A percentile compares a stretch with the other conserved stretches of the same genome.
Evolutionary conservation across 2,888 invertebrate species (phyloP).

Genomic region (Cantharis nigra): DNA sequence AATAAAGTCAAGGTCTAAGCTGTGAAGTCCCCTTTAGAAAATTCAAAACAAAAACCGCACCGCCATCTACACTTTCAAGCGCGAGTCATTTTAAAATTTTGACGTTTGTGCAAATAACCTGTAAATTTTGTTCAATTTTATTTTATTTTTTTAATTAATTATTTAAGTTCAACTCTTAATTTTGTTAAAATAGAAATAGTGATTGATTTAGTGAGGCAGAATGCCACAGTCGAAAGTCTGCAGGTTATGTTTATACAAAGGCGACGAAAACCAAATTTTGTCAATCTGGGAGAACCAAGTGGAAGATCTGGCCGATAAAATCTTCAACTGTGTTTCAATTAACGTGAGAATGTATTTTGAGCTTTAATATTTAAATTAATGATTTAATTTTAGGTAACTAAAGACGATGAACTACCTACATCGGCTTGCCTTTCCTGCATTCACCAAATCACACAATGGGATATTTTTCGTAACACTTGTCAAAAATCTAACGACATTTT

Average conservation of each 20-base stretch:
- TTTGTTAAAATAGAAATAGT: neutral
- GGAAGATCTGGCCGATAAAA: slow-evolving; percentile 39
- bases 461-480: slow-evolving; percentile 41
- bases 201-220: neutral
- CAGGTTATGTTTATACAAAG: slow-evolving; percentile 44
- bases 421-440: slow-evolving; percentile 40
- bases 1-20: too few species aligned
- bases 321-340: slow-evolving; percentile 42
- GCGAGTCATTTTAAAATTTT: neutral
- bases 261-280: slow-evolving; percentile 33
- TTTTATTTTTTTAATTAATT: neutral
- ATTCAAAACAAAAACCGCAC: neutral
- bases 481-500: slow-evolving; percentile 40
- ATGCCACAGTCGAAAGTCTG: slow-evolving; percentile 34
- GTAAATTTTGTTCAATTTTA: neutral
- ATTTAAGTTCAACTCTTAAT: neutral
- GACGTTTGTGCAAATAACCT: neutral
- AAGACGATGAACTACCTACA: slow-evolving; percentile 38
- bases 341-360: slow-evolving; percentile 31
- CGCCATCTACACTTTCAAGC: neutral
- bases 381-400: slow-evolving; percentile 36
- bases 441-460: slow-evolving; percentile 42
- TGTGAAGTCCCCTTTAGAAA: neutral
- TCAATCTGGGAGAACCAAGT: slow-evolving; percentile 37
- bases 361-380: neutral